These are phyloP conservation scores for Psix sp. DNA, from an alignment of 1,140 invertebrate genomes.

Conservation along the genomic window DNA sequence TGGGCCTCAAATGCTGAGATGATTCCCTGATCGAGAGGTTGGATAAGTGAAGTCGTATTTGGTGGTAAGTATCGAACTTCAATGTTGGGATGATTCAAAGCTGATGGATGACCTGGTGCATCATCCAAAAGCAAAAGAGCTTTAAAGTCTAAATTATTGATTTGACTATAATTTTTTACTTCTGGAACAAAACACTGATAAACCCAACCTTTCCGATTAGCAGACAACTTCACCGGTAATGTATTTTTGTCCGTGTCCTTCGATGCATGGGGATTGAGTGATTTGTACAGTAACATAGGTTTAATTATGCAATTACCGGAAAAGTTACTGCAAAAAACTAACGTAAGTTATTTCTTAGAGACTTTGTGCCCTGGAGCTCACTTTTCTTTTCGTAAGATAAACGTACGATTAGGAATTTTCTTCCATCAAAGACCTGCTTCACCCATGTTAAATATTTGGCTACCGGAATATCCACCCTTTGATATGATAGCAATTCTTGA, in stretches of 20 bases:
- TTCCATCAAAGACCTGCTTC: slow-evolving; percentile 74
- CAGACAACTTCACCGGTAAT: slow-evolving; percentile 69
- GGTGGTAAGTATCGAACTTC: slow-evolving; percentile 72
- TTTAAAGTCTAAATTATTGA: slow-evolving; percentile 71
- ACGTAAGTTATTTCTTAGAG: slow-evolving; percentile 73
- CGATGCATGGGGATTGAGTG: slow-evolving; percentile 69
- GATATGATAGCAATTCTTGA: slow-evolving; percentile 52
- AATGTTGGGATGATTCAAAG: slow-evolving; percentile 63
- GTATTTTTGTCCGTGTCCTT: slow-evolving; percentile 65
- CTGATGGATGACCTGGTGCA: slow-evolving; percentile 65
- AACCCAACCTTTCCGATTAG: slow-evolving; percentile 69
- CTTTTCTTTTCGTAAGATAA: slow-evolving; percentile 2
- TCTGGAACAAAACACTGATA: slow-evolving; percentile 45
- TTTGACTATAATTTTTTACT: slow-evolving; percentile 57
- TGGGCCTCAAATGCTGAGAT: slow-evolving; percentile 53
- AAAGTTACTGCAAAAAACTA: slow-evolving; percentile 72
- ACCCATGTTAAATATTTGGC: slow-evolving; percentile 63
- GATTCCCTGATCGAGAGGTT: slow-evolving; percentile 74
- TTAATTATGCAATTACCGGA: slow-evolving; percentile 66
- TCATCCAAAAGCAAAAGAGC: slow-evolving; percentile 75
- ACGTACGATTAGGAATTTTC: slow-evolving; percentile 73
- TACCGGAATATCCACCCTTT: slow-evolving; percentile 16
- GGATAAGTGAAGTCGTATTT: slow-evolving; percentile 73
- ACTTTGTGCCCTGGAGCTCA: slow-evolving; percentile 68
- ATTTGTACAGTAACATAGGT: slow-evolving; percentile 55